phyloP scores from a whole-genome alignment of 2,797 vertebrate species.

The Enteromius fasciolatus region DNA sequence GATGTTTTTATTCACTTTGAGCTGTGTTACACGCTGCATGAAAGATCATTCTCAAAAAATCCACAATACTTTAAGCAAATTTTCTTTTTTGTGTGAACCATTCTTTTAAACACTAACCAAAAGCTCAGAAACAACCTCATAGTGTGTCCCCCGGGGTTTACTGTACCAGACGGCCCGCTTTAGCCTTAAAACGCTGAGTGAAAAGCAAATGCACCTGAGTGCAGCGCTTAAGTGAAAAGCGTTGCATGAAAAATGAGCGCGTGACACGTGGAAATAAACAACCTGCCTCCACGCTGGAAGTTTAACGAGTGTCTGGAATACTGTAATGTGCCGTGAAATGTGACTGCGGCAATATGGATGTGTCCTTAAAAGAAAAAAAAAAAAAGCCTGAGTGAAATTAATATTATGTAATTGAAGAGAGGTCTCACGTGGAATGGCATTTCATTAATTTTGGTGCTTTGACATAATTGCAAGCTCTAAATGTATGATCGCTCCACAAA shows the following conservation, averaged over 20 bases:
- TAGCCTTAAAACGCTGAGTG: slow-evolving; percentile 63
- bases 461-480: slow-evolving; percentile 82
- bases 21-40: too few species aligned
- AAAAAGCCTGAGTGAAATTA: slow-evolving; percentile 75
- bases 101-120: slow-evolving; percentile 42
- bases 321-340: slow-evolving; percentile 74
- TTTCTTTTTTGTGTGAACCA: background rate
- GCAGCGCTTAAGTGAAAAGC: slow-evolving; percentile 66
- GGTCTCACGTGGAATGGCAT: slow-evolving; percentile 70
- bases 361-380: slow-evolving; percentile 70
- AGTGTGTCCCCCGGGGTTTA: slow-evolving; percentile 60
- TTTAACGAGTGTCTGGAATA: slow-evolving; percentile 72
- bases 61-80: too few species aligned
- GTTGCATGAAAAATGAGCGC: slow-evolving; percentile 65
- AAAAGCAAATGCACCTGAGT: slow-evolving; percentile 63
- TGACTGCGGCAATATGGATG: slow-evolving; percentile 75
- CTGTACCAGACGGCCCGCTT: slow-evolving; percentile 58
- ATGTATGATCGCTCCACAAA: slow-evolving; percentile 77
- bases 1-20: too few species aligned
- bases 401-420: slow-evolving; percentile 81
- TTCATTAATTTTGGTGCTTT: slow-evolving; percentile 81
- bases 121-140: slow-evolving; percentile 63
- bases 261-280: slow-evolving; percentile 70
- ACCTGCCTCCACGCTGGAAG: slow-evolving; percentile 62
- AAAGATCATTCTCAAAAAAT: too few species aligned